phyloP scores from a whole-genome alignment of 2,797 vertebrate species.

The Threskiornis aethiopicus region DNA sequence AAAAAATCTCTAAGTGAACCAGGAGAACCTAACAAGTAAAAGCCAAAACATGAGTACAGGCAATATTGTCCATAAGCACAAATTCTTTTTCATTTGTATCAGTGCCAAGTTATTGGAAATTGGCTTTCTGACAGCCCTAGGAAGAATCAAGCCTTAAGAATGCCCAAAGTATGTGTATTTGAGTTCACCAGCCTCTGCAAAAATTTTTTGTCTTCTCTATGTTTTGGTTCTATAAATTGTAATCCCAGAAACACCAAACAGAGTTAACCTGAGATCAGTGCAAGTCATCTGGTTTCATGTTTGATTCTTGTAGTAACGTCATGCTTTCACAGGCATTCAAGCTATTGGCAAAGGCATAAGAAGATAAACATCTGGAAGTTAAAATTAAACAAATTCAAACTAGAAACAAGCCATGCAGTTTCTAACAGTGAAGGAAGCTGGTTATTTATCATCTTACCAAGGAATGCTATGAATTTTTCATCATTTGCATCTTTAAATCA shows the following conservation, averaged over 20 bases:
- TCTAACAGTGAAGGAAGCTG: not conserved
- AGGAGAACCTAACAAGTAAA: not conserved
- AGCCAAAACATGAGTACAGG: not conserved
- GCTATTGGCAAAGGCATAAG: not conserved
- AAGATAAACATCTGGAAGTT: not conserved
- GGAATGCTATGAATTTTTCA: not conserved
- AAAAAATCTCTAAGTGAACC: not conserved
- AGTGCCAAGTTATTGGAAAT: not conserved
- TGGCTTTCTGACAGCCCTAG: not conserved
- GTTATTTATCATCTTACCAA: not conserved
- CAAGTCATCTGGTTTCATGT: not conserved
- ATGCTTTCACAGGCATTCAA: not conserved
- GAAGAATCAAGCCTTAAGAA: not conserved
- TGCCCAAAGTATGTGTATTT: not conserved
- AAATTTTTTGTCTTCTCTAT: not conserved
- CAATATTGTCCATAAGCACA: not conserved
- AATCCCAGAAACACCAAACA: not conserved
- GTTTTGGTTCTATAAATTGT: not conserved
- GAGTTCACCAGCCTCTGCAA: not conserved
- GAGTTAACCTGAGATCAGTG: not conserved
- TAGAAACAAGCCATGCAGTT: not conserved
- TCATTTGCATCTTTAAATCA: not conserved
- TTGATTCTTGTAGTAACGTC: not conserved
- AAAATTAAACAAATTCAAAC: not conserved
- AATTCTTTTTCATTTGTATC: not conserved